phyloP scores from a whole-genome alignment of 2,888 invertebrate species.

The Celastrina argiolus region DNA sequence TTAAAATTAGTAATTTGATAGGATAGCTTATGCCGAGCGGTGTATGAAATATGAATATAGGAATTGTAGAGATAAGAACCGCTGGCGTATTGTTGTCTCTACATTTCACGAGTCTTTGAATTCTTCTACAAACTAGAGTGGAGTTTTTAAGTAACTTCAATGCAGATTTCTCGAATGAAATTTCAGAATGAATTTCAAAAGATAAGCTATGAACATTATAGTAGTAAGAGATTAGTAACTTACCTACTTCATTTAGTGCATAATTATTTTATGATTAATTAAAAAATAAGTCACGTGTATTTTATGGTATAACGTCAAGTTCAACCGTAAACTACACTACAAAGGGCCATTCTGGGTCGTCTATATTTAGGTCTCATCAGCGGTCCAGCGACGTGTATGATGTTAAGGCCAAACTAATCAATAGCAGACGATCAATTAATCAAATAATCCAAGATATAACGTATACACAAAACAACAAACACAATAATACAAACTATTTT shows the following conservation, averaged over 20 bases:
- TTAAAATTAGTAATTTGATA: neutral
- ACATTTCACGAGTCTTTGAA: neutral
- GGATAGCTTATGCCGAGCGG: neutral
- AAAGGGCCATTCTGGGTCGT: slow-evolving; percentile 45
- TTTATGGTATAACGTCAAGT: slow-evolving; percentile 14
- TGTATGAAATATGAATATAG: neutral
- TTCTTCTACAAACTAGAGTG: neutral
- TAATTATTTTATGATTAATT: neutral
- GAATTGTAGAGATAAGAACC: neutral
- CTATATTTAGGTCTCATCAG: slow-evolving; percentile 63
- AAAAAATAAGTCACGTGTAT: no score
- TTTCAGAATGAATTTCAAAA: neutral
- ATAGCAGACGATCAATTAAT: slow-evolving; percentile 33
- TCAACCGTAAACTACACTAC: slow-evolving; percentile 35
- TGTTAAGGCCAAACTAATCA: slow-evolving; percentile 55
- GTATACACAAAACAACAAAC: no score
- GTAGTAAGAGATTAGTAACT: neutral
- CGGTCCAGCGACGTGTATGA: slow-evolving; percentile 57
- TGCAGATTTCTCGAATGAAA: neutral
- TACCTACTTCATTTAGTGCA: no score
- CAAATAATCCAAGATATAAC: neutral
- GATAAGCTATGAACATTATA: no score
- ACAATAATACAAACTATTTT: slow-evolving; percentile 16
- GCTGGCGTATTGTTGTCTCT: neutral
- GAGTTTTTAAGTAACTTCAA: neutral